A percentile compares a stretch with the other conserved stretches of the same genome.
phyloP scores from a whole-genome alignment of 2,113 vertebrate species.

The Engraulis encrasicolus region DNA sequence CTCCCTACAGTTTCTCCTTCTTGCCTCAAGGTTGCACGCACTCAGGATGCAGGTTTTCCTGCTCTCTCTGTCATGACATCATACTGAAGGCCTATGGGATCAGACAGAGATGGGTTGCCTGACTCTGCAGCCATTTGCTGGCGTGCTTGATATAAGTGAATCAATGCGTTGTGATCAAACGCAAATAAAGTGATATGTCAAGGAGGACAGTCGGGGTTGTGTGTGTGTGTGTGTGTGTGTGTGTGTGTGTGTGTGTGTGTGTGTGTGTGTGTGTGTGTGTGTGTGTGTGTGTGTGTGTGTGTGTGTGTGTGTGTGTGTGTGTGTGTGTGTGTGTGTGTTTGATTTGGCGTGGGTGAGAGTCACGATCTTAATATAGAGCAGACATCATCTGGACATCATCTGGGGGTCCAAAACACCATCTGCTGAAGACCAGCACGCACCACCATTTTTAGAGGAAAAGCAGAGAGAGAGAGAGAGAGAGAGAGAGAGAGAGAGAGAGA shows the following conservation, averaged over 20 bases:
- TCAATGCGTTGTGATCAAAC: neutral
- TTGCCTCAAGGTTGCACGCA: neutral
- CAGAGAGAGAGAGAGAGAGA: neutral
- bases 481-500: neutral
- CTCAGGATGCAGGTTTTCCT: constrained; percentile 5
- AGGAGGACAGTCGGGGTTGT: neutral
- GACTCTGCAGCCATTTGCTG: neutral
- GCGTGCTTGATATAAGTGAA: neutral
- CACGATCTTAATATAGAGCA: neutral
- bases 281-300: neutral
- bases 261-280: neutral
- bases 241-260: neutral
- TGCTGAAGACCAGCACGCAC: neutral
- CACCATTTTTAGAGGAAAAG: neutral
- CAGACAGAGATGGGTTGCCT: neutral
- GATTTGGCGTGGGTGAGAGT: neutral
- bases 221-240: neutral
- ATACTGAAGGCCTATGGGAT: neutral
- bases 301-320: neutral
- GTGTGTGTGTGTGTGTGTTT: neutral
- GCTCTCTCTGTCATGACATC: neutral
- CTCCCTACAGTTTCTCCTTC: neutral
- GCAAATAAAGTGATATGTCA: neutral
- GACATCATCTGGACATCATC: constrained; percentile 2
- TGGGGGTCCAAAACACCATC: neutral